Evolutionary conservation across 2,888 invertebrate genomes (phyloP), one percentile per base, ranked within the genome.

Genomic region (Ophion slaviceki): DNA sequence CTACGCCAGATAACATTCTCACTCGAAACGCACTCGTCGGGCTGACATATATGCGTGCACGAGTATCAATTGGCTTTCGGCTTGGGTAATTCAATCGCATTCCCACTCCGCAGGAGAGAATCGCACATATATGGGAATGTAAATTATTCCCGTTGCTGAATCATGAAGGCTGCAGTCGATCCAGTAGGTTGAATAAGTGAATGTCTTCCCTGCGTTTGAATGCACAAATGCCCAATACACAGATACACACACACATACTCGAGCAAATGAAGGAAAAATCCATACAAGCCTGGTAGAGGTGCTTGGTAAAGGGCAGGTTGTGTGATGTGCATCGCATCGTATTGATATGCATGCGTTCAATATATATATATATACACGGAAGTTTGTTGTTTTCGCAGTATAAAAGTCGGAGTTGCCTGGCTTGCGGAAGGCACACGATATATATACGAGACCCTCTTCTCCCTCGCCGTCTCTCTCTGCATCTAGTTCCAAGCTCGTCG

Each of bases 311-410:
- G 77, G 72, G 53, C 62, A 70, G 59, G 40, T 36, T 57, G 14
- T 20, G 77, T 6, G 61, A 61, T 66, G 45, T 84, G 79, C 53
- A 85, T 86, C 72, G 85, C 76, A 87, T 90, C 82, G 88, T 75
- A 80, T 32, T 72, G 78, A 89, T 89, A 84, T 80, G 17, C 82
- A 61, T 14, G 28, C 78, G 71, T 84, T 79, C 72, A 32, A 82
- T 87, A 86, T 28, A 45, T 10, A n/a, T 40, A 45, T 45, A 28
- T 59, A 61, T 59, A 45, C 10, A 20, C 62, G 40, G 17, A 45
- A 40, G 32, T 32, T 32, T 14, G 61, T 62, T 62, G 68, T 8
- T 62, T 32, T 28, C 24, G 45, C 24, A 36, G 53, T 47, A 36
- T 45, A 28, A 32, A 20, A 11, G 71, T 74, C 24, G 47, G 68